Conservation (phyloP, 2,888 invertebrate species). For the Drymonia ruficornis region DNA sequence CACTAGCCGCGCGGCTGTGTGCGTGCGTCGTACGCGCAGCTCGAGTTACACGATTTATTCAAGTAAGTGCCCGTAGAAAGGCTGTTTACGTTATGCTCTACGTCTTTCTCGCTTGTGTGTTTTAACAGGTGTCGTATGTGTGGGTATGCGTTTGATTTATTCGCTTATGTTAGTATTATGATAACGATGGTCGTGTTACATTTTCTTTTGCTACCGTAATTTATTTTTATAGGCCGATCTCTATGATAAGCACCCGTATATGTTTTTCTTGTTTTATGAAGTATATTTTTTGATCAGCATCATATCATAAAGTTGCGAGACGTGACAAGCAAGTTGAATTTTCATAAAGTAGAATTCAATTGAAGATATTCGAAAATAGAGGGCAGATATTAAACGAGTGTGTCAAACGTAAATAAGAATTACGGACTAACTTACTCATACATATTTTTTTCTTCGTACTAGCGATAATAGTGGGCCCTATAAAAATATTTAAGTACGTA, state of each 20-base stretch:
- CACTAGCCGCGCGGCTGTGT: constrained; percentile 29
- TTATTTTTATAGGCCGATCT: constrained; percentile 50
- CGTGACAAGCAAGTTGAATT: constrained; percentile 11
- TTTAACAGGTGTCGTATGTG: constrained; percentile 39
- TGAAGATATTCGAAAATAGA: not conserved
- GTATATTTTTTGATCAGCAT: constrained; percentile 36
- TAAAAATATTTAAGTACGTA: not conserved
- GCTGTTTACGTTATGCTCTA: constrained; percentile 54
- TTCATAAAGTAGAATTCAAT: not conserved
- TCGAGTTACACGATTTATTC: constrained; percentile 61
- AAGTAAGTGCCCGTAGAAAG: constrained; percentile 58
- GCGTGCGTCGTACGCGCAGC: constrained; percentile 40
- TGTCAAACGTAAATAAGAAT: too few relatives aligned
- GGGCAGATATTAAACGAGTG: too few relatives aligned
- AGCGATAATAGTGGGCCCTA: not conserved
- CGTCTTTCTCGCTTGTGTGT: constrained; percentile 40
- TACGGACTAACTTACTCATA: not conserved
- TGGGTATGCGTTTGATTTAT: constrained; percentile 56
- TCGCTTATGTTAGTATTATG: constrained; percentile 51
- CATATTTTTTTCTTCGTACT: not conserved
- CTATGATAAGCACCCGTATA: constrained; percentile 58
- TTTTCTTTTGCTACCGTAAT: constrained; percentile 49
- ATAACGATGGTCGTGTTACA: constrained; percentile 48
- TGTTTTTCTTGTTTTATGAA: constrained; percentile 36
- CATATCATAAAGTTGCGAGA: constrained; percentile 26